Evolutionary conservation across 1,140 invertebrate species (phyloP), one percentile per base, ranked within the genome.

Genomic region (Chymomyza costata): DNA sequence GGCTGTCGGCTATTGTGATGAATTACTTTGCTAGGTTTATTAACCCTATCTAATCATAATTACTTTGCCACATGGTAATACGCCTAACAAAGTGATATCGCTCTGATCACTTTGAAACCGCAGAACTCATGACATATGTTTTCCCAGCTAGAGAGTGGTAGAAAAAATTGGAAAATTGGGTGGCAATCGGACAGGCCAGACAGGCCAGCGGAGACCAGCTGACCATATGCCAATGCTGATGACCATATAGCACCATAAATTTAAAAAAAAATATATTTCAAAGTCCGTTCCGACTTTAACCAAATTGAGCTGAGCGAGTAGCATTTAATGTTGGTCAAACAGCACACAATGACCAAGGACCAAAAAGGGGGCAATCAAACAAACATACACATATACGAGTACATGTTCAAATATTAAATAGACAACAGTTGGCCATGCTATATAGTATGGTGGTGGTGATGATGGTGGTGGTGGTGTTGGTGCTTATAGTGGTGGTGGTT

Each of bases 401-500:
- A n/a, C n/a, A n/a, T n/a, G n/a, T n/a, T n/a, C n/a, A n/a, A n/a
- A n/a, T n/a, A n/a, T n/a, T n/a, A n/a, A n/a, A 63, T 55, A 55
- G 73, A 64, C 67, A 80, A 78, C 73, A 80, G 73, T 80, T 80
- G 73, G 73, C 66, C 55, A 44, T 16, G 11, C 15, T 14, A 5
- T 2, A n/a, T 38, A 38, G 15, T 16, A 6, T 3, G 15, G 35
- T 16, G 10, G 35, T n/a, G 6, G 35, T 38, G 35, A 17, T 38
- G 35, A 13, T 38, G 35, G 10, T 38, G 35, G 6, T 38, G 35
- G 5, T 38, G 32, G 3, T 54, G 56, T n/a, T 28, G 10, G 38
- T 38, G 40, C 19, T 57, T 16, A 6, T 17, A 47, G 25, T 46
- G 63, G 58, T 78, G 63, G 71, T 71, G 70, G 64, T 67, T 78